Evolutionary conservation across 2,113 vertebrate species (phyloP), one percentile per base, ranked within the genome.

Genomic region (Spilogale gracilis): DNA sequence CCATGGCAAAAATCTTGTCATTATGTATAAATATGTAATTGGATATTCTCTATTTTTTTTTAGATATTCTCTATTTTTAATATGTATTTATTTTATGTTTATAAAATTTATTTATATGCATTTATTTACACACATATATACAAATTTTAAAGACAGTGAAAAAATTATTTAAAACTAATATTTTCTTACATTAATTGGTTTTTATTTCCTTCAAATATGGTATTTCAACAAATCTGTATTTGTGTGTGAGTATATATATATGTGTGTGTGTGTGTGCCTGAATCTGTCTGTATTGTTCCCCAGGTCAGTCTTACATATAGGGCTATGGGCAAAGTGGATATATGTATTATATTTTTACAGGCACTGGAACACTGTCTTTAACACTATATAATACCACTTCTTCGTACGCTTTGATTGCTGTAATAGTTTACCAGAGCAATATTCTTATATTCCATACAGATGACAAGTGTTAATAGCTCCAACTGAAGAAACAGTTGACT

Each of bases 141-240:
- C 69, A 71, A 52, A 25, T 54, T 73, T 86, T 80, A 81, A 80
- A 20, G 17, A 52, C 85, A 71, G n/a, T 71, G 61, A 80, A 54
- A 94, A 60, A 85, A 48, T 73, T 50, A 60, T 90, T 95, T 69
- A 69, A 86, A 85, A 79, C 61, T 85, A 69, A 18, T 79, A 86
- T 85, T 71, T 86, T 25, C 23, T 91, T 52, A n/a, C 18, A 58
- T 60, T 91, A 86, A 71, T 67, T 65, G 43, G 18, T 20, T 89
- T 92, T 89, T 76, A 74, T 74, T 78, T 78, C 27, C 27, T 56
- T 84, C 48, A 67, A 67, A 95, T 76, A 76, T 30, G 63, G 12
- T 63, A 83, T 76, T 91, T 95, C 48, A 50, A 11, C 10, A 52
- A 54, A 78, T 25, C 1, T 32, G 9, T 52, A 16, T 79, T 9